A percentile compares a stretch with the other conserved stretches of the same genome.
phyloP scores from a whole-genome alignment of 2,113 vertebrate genomes.

The Marcusenius ussheri region DNA sequence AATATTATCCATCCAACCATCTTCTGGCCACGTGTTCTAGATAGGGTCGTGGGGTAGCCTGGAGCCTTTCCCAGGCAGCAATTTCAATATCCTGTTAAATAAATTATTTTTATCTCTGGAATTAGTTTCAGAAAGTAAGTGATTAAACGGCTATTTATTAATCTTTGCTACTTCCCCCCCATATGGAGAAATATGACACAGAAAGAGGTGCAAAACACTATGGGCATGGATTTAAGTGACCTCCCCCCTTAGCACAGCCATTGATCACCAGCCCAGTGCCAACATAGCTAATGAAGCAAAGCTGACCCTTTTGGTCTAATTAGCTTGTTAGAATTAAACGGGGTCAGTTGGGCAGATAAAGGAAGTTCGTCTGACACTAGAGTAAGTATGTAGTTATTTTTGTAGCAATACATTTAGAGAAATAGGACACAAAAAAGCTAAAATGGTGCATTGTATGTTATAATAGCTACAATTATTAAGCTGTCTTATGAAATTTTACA shows the following conservation, averaged over 20 bases:
- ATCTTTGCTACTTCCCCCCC: neutral
- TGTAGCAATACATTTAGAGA: neutral
- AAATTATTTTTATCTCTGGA: neutral
- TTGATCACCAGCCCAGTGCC: neutral
- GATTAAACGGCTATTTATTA: neutral
- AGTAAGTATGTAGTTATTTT: neutral
- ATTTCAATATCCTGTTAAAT: neutral
- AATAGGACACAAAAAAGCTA: neutral
- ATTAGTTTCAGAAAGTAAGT: neutral
- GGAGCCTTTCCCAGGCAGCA: neutral
- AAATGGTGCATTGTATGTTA: neutral
- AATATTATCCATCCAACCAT: neutral
- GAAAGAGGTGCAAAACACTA: neutral
- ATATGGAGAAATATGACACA: neutral
- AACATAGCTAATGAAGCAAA: neutral
- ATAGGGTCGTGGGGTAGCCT: neutral
- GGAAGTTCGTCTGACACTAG: neutral
- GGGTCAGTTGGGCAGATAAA: neutral
- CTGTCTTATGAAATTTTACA: neutral
- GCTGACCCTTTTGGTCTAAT: neutral
- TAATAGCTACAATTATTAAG: neutral
- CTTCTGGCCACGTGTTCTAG: neutral
- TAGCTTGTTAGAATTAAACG: neutral
- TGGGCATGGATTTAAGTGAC: neutral
- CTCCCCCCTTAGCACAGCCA: neutral